Conservation (phyloP, 2,888 invertebrate genomes). For the Apodemia zela region DNA sequence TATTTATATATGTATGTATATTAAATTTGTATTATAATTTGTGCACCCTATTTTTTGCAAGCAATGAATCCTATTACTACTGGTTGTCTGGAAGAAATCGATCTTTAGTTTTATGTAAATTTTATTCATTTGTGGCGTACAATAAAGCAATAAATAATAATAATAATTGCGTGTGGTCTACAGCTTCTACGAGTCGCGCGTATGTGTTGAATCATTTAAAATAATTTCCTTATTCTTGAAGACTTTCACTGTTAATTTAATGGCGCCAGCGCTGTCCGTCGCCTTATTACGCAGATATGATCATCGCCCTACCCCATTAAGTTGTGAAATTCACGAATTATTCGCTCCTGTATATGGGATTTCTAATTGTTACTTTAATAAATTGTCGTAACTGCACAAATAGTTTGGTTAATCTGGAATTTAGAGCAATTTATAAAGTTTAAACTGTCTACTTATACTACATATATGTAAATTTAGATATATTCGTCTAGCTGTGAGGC, state of each 20-base stretch:
- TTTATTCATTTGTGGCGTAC: too few relatives aligned
- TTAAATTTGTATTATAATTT: too few relatives aligned
- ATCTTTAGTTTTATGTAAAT: too few relatives aligned
- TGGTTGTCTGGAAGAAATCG: too few relatives aligned
- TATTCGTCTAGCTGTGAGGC: too few relatives aligned
- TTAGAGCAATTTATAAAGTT: conserved; percentile 43
- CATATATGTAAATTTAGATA: too few relatives aligned
- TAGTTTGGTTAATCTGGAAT: not conserved
- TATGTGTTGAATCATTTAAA: conserved; percentile 52
- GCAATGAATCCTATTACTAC: too few relatives aligned
- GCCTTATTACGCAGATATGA: conserved; percentile 63
- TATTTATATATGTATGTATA: too few relatives aligned
- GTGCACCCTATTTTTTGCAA: too few relatives aligned
- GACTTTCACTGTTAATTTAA: conserved; percentile 56
- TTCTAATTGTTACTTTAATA: not conserved
- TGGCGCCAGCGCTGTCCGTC: conserved; percentile 48
- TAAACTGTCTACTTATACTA: too few relatives aligned
- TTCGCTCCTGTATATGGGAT: conserved; percentile 18
- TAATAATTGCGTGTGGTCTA: conserved; percentile 40
- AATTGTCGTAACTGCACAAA: not conserved
- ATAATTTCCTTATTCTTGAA: conserved; percentile 53
- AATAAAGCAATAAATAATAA: too few relatives aligned
- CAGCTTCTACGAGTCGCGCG: conserved; percentile 33
- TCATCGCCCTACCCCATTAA: conserved; percentile 39
- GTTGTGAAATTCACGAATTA: conserved; percentile 37